phyloP scores from a whole-genome alignment of 2,888 invertebrate species.

The Agrenia bidenticulata region DNA sequence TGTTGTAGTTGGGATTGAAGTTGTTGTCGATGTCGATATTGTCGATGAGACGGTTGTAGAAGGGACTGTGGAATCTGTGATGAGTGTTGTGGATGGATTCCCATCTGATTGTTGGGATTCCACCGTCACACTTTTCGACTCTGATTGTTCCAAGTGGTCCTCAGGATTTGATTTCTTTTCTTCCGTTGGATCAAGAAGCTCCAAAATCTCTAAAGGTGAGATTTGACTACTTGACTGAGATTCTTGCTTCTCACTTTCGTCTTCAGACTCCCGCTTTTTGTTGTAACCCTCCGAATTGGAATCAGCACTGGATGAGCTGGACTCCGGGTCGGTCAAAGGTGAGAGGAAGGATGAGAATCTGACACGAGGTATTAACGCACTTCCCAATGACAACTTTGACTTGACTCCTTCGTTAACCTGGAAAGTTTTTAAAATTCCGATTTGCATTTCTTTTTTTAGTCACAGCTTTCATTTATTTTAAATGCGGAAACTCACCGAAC shows the following conservation, averaged over 20 bases:
- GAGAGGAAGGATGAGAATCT: background rate
- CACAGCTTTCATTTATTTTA: background rate
- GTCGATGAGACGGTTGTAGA: background rate
- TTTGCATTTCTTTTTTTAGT: no score
- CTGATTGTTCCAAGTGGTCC: background rate
- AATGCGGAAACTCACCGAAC: background rate
- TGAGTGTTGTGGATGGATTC: background rate
- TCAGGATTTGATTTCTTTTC: background rate
- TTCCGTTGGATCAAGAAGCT: background rate
- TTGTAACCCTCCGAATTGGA: background rate
- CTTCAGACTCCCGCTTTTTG: background rate
- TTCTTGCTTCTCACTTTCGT: background rate
- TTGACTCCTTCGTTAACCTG: slow-evolving; percentile 5
- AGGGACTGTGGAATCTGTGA: background rate
- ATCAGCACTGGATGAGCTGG: background rate
- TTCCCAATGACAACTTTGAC: background rate
- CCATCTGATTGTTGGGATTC: background rate
- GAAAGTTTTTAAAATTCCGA: background rate
- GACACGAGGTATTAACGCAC: background rate
- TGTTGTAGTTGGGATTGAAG: background rate
- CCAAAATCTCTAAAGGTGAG: background rate
- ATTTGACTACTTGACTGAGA: background rate
- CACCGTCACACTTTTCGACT: background rate
- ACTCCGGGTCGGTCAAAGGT: background rate
- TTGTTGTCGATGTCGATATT: background rate